Evolutionary conservation across 2,113 vertebrate species (phyloP).

Genomic region (Piliocolobus tephrosceles): DNA sequence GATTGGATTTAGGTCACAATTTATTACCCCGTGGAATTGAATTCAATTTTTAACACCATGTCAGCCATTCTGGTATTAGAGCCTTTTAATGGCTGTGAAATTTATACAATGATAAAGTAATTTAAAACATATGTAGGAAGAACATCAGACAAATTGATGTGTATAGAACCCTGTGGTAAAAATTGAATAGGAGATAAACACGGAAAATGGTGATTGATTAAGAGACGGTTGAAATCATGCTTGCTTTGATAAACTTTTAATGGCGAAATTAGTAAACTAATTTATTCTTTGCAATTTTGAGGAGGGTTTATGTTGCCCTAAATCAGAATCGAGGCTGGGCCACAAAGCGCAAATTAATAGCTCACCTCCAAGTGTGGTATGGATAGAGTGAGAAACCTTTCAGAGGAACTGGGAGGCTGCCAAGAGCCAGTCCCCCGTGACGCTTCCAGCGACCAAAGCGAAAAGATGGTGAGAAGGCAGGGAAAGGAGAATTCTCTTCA

Average conservation of each 20-base stretch:
- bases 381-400: conserved; percentile 1
- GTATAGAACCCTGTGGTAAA: conserved; percentile 73
- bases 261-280: conserved; percentile 86
- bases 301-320: conserved; percentile 81
- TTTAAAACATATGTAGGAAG: conserved; percentile 80
- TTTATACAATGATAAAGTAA: conserved; percentile 85
- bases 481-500: background rate
- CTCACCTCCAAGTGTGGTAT: conserved; percentile 71
- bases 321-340: conserved; percentile 76
- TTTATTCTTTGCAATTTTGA: conserved; percentile 78
- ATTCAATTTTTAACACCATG: conserved; percentile 85
- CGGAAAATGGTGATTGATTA: conserved; percentile 84
- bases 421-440: background rate
- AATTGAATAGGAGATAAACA: conserved; percentile 82
- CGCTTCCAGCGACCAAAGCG: rapidly evolving
- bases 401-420: background rate
- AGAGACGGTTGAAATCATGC: conserved; percentile 65
- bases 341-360: conserved; percentile 76
- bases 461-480: background rate
- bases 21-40: conserved; percentile 81
- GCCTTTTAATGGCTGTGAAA: conserved; percentile 82
- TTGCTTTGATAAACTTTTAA: conserved; percentile 83
- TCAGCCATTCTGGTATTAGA: conserved; percentile 79
- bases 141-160: conserved; percentile 79
- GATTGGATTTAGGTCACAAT: conserved; percentile 85